Evolutionary conservation across 1,140 invertebrate species (phyloP).

Genomic region (Drosophila equinoxialis): DNA sequence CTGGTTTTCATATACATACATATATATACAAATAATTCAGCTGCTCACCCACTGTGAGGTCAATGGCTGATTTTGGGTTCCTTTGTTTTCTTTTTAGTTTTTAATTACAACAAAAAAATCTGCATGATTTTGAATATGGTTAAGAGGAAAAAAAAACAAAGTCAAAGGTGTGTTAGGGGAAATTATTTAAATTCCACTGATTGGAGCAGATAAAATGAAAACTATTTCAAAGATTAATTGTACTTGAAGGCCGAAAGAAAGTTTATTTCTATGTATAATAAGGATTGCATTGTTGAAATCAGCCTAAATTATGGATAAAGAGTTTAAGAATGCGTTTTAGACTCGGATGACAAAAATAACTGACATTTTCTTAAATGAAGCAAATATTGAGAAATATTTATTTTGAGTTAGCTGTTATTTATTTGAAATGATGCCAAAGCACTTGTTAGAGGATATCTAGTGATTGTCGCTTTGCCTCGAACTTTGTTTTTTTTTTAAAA

Average conservation of each 20-base stretch:
- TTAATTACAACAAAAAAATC: slow-evolving; percentile 23
- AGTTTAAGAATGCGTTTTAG: too few species aligned
- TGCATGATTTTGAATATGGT: slow-evolving; percentile 21
- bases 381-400: too few species aligned
- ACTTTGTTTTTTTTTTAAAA: background rate
- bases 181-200: slow-evolving; percentile 15
- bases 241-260: background rate
- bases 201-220: background rate
- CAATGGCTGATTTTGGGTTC: slow-evolving; percentile 73
- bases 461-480: background rate
- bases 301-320: too few species aligned
- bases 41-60: slow-evolving; percentile 65
- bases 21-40: slow-evolving; percentile 29
- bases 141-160: slow-evolving; percentile 17
- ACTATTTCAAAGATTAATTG: background rate
- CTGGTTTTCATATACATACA: slow-evolving; percentile 52
- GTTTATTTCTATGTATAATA: too few species aligned
- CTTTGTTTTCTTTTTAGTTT: slow-evolving; percentile 26
- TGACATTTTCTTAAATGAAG: too few species aligned
- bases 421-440: too few species aligned
- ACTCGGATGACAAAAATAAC: too few species aligned
- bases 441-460: too few species aligned
- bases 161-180: background rate
- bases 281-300: too few species aligned
- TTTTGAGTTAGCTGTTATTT: too few species aligned